phyloP scores from a whole-genome alignment of 2,113 vertebrate genomes.

The Lepisosteus osseus region DNA sequence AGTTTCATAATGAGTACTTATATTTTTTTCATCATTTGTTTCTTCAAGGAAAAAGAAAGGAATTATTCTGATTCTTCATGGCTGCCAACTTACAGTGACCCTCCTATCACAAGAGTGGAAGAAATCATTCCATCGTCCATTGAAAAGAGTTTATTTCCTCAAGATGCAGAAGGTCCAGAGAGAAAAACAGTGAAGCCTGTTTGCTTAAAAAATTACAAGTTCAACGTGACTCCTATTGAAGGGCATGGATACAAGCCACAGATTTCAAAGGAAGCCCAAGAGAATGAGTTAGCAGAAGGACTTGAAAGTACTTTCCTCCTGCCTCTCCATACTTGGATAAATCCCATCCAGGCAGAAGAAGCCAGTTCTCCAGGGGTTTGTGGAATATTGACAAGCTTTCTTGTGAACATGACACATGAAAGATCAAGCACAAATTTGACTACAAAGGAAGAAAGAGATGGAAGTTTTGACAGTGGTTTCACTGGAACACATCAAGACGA shows the following conservation, averaged over 20 bases:
- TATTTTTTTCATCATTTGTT: conserved; percentile 17
- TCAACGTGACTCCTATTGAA: conserved; percentile 18
- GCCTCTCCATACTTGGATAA: conserved; percentile 17
- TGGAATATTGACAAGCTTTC: conserved; percentile 28
- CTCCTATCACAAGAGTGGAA: conserved; percentile 57
- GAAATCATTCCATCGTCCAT: conserved; percentile 34
- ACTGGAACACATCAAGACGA: neutral
- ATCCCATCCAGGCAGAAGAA: neutral
- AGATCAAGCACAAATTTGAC: conserved; percentile 14
- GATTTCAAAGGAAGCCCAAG: neutral
- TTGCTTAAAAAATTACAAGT: conserved; percentile 10
- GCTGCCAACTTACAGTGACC: conserved; percentile 42
- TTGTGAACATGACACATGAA: conserved; percentile 29
- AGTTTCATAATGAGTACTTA: too few relatives aligned
- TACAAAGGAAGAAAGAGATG: conserved; percentile 12
- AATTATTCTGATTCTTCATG: conserved; percentile 29
- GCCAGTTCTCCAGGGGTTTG: neutral
- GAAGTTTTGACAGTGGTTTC: conserved; percentile 13
- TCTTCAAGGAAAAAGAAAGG: conserved; percentile 36
- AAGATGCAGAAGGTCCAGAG: conserved; percentile 15
- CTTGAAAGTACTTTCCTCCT: conserved; percentile 24
- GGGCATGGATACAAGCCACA: conserved; percentile 52
- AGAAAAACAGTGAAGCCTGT: neutral
- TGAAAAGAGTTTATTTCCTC: conserved; percentile 37
- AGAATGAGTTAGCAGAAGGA: conserved; percentile 19